Evolutionary conservation across 1,140 invertebrate genomes (phyloP).

Genomic region (Heliothis subflexa): DNA sequence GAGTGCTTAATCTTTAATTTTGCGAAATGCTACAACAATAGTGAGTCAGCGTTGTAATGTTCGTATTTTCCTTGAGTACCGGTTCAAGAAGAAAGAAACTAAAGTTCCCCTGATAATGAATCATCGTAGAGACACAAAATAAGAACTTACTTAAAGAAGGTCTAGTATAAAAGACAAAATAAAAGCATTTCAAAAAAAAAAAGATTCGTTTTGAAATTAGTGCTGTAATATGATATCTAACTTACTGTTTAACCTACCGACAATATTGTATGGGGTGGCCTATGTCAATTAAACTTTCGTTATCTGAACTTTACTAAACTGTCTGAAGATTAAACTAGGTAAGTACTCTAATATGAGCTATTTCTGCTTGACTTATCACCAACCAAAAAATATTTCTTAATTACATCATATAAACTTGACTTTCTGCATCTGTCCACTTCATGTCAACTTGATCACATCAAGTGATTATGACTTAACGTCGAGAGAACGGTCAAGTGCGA

Average conservation of each 20-base stretch:
- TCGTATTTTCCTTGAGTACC: slow-evolving; percentile 28
- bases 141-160: slow-evolving; percentile 1
- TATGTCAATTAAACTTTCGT: too few species aligned
- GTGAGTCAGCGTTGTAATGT: slow-evolving; percentile 13
- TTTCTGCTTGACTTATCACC: neutral
- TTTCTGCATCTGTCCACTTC: neutral
- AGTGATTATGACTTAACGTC: slow-evolving; percentile 19
- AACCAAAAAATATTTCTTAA: neutral
- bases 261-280: too few species aligned
- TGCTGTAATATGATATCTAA: too few species aligned
- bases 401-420: neutral
- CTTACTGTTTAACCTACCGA: too few species aligned
- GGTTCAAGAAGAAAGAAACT: slow-evolving; percentile 32
- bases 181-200: too few species aligned
- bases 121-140: neutral
- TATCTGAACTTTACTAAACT: too few species aligned
- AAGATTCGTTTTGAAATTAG: too few species aligned
- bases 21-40: neutral
- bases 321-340: too few species aligned
- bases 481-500: slow-evolving; percentile 24
- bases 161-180: neutral
- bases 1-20: slow-evolving; percentile 6
- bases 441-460: slow-evolving; percentile 7
- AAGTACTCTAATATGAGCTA: too few species aligned
- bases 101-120: slow-evolving; percentile 10